These are phyloP conservation scores for Odontophorus gujanensis DNA, from an alignment of 2,113 vertebrate genomes.

Conservation along the genomic window DNA sequence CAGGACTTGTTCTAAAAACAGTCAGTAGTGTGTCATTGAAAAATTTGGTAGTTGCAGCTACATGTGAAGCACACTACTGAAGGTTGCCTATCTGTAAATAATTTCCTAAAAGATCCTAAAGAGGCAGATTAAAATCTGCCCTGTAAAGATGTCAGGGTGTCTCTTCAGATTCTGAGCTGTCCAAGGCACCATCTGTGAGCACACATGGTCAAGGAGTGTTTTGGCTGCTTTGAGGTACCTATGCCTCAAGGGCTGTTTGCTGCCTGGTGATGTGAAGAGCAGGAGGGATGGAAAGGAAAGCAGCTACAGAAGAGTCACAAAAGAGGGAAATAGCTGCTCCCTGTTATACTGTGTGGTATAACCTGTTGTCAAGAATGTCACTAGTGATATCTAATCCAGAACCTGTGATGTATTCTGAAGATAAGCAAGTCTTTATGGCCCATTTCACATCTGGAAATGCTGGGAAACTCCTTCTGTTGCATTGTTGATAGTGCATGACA, in stretches of 20 bases:
- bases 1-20: neutral
- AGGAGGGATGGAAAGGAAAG: neutral
- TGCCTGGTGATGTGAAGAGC: neutral
- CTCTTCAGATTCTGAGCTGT: neutral
- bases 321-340: neutral
- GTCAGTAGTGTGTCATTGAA: neutral
- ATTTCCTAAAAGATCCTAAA: neutral
- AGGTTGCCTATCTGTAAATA: neutral
- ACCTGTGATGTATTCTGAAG: neutral
- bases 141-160: neutral
- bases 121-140: neutral
- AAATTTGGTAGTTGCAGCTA: neutral
- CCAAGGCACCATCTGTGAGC: fast-evolving
- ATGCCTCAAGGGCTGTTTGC: neutral
- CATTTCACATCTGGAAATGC: neutral
- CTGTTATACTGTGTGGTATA: neutral
- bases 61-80: neutral
- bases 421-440: neutral
- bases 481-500: neutral
- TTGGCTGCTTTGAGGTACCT: neutral
- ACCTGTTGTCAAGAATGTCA: neutral
- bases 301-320: neutral
- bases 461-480: neutral
- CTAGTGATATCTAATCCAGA: neutral
- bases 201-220: neutral